Evolutionary conservation across 2,888 invertebrate genomes (phyloP).

Genomic region (Cloeon dipterum): DNA sequence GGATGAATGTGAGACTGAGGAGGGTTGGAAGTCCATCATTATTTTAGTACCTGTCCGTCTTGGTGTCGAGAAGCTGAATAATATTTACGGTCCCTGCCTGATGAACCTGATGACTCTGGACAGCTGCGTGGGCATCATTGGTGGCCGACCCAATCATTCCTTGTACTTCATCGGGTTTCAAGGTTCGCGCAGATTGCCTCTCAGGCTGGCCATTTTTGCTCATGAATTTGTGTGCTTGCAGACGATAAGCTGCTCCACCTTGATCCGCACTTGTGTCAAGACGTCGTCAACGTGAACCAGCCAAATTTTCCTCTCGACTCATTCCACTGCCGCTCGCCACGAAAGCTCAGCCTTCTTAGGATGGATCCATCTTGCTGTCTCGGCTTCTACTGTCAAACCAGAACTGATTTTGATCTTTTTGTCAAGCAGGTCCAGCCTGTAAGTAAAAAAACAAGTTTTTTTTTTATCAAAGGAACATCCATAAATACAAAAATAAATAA

Average conservation of each 20-base stretch:
- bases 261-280: slow-evolving; percentile 88
- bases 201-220: neutral
- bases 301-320: slow-evolving; percentile 51
- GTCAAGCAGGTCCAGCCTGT: slow-evolving; percentile 42
- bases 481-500: neutral
- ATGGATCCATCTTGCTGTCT: slow-evolving; percentile 87
- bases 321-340: slow-evolving; percentile 68
- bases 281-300: slow-evolving; percentile 64
- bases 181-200: slow-evolving; percentile 19
- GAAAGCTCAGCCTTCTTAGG: slow-evolving; percentile 60
- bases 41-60: slow-evolving; percentile 66
- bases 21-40: slow-evolving; percentile 48
- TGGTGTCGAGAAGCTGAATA: slow-evolving; percentile 69
- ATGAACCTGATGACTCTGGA: slow-evolving; percentile 57
- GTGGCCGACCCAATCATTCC: slow-evolving; percentile 81
- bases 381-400: slow-evolving; percentile 63
- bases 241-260: slow-evolving; percentile 78
- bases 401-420: slow-evolving; percentile 53
- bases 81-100: slow-evolving; percentile 61
- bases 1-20: slow-evolving; percentile 28
- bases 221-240: slow-evolving; percentile 17
- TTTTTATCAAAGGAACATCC: neutral
- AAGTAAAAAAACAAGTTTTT: slow-evolving; percentile 11
- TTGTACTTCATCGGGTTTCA: slow-evolving; percentile 85
- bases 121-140: slow-evolving; percentile 75